Conservation (phyloP, 2,888 invertebrate genomes). For the Lordiphosa andalusiaca region DNA sequence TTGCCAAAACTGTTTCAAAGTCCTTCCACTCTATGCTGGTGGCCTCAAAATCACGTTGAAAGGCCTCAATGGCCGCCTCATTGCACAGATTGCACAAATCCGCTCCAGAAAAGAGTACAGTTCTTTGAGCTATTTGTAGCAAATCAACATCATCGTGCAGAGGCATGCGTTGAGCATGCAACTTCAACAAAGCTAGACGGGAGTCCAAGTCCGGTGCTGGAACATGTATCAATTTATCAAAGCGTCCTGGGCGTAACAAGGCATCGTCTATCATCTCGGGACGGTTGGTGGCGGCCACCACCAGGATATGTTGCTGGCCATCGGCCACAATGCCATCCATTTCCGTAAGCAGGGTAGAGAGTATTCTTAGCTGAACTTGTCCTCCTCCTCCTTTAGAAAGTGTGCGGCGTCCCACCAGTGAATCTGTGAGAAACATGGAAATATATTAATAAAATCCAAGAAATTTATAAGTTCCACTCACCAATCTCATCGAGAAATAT, state of each 20-base stretch:
- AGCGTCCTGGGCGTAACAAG: conserved; percentile 84
- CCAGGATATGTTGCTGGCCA: conserved; percentile 80
- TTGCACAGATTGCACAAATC: conserved; percentile 84
- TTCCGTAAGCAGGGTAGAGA: conserved; percentile 84
- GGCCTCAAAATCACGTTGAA: conserved; percentile 81
- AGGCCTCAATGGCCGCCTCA: conserved; percentile 84
- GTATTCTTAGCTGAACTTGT: conserved; percentile 83
- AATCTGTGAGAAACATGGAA: conserved; percentile 73
- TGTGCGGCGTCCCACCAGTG: conserved; percentile 81
- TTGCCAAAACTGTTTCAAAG: conserved; percentile 78
- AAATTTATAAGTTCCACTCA: conserved; percentile 39
- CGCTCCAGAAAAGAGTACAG: conserved; percentile 83
- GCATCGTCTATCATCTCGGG: conserved; percentile 85
- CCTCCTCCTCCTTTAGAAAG: conserved; percentile 51
- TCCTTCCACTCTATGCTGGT: conserved; percentile 75
- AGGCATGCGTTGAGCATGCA: conserved; percentile 81
- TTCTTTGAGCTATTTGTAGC: conserved; percentile 79
- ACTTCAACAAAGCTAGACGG: conserved; percentile 81
- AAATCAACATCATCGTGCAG: conserved; percentile 80
- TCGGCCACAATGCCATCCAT: conserved; percentile 84
- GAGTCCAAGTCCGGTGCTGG: conserved; percentile 82
- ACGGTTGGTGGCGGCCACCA: conserved; percentile 85
- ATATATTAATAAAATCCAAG: too few species aligned
- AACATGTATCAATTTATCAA: conserved; percentile 84
- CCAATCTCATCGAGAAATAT: conserved; percentile 85